phyloP scores from a whole-genome alignment of 1,140 invertebrate genomes.

The Caenorhabditis brenneri region DNA sequence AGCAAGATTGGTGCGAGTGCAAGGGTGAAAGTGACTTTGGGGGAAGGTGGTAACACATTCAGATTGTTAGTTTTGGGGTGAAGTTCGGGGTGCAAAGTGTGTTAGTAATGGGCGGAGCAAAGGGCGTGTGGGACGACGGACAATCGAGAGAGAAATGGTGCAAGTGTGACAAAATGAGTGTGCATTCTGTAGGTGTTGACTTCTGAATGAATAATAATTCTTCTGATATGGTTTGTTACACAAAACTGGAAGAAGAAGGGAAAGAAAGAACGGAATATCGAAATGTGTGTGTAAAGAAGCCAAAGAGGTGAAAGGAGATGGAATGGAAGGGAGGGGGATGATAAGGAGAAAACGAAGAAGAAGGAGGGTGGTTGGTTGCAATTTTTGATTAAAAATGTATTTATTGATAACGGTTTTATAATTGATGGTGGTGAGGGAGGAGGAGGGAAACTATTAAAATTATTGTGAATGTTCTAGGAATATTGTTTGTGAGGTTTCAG shows the following conservation, averaged over 20 bases:
- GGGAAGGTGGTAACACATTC: background rate
- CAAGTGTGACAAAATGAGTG: background rate
- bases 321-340: background rate
- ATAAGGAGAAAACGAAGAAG: background rate
- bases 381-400: constrained; percentile 32
- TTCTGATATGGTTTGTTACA: no score
- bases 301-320: background rate
- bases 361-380: background rate
- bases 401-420: background rate
- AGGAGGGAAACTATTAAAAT: no score
- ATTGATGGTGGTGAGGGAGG: constrained; percentile 16
- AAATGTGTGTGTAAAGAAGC: background rate
- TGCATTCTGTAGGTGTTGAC: no score
- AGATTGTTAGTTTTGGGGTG: background rate
- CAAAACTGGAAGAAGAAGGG: background rate
- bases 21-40: background rate
- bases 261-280: background rate
- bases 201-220: background rate
- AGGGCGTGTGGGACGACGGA: background rate
- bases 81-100: constrained; percentile 6
- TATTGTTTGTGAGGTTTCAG: background rate
- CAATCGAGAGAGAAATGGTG: constrained; percentile 34
- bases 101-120: background rate
- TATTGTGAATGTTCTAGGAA: background rate
- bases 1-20: constrained; percentile 27